These are phyloP conservation scores for Apodemia hepburni DNA, from an alignment of 2,888 invertebrate species.

Conservation along the genomic window DNA sequence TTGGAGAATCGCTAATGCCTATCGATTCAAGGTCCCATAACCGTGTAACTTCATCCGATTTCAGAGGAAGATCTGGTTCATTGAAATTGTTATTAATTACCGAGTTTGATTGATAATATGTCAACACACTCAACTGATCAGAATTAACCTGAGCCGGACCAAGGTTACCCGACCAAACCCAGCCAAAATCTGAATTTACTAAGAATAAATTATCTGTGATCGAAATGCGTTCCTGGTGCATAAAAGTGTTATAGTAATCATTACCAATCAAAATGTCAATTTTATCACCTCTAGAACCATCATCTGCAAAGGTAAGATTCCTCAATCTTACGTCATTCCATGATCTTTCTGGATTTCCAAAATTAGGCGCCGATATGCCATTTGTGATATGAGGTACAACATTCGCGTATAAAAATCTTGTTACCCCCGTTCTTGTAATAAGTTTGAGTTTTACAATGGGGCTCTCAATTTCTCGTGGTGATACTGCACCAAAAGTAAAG, in stretches of 20 bases:
- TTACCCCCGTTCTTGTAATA: neutral
- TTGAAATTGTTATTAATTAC: constrained; percentile 7
- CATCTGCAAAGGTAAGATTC: neutral
- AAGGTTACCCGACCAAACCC: constrained; percentile 28
- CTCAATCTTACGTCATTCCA: neutral
- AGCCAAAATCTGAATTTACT: constrained; percentile 31
- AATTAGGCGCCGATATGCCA: neutral
- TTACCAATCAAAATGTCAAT: constrained; percentile 2
- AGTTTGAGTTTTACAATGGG: neutral
- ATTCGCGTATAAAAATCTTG: neutral
- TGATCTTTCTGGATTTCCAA: neutral
- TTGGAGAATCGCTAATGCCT: constrained; percentile 34
- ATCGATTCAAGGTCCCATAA: constrained; percentile 35
- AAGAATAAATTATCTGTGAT: constrained; percentile 28
- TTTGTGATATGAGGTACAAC: constrained; percentile 7
- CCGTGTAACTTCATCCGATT: constrained; percentile 18
- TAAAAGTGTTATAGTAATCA: constrained; percentile 18
- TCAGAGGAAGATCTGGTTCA: constrained; percentile 29
- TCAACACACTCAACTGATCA: constrained; percentile 3
- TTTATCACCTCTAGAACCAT: neutral
- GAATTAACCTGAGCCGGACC: neutral
- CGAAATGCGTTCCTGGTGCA: constrained; percentile 23
- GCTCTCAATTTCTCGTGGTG: neutral
- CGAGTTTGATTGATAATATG: constrained; percentile 12
- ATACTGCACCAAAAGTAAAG: neutral